Percentiles rank a stretch among this genome's conserved stretches.
Conservation (phyloP, 2,888 invertebrate genomes). For the Blastobasis adustella region DNA sequence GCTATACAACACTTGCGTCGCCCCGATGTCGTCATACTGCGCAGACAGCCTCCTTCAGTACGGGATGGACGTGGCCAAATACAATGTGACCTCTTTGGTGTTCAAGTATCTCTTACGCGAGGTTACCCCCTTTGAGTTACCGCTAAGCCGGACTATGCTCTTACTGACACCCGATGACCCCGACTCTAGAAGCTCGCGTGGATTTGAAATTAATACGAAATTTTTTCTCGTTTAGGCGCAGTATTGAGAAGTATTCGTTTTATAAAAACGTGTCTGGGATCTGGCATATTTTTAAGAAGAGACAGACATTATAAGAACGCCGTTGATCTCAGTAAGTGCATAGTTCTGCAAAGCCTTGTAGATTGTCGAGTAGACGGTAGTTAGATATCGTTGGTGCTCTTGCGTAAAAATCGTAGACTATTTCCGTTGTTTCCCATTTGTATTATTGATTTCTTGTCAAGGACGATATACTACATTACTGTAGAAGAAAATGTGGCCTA, state of each 20-base stretch:
- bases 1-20: conserved; percentile 57
- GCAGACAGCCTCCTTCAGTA: conserved; percentile 55
- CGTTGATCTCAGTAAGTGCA: conserved; percentile 57
- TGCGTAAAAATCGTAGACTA: too few relatives aligned
- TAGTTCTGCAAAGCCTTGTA: conserved; percentile 62
- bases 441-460: too few relatives aligned
- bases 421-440: too few relatives aligned
- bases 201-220: conserved; percentile 1
- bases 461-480: too few relatives aligned
- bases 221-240: conserved; percentile 32
- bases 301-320: conserved; percentile 26
- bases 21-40: conserved; percentile 60
- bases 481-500: too few relatives aligned
- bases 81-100: conserved; percentile 46
- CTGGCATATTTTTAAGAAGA: conserved; percentile 66
- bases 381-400: neutral
- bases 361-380: conserved; percentile 7
- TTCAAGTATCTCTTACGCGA: conserved; percentile 50
- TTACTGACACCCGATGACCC: conserved; percentile 30
- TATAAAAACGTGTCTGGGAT: conserved; percentile 66
- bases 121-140: conserved; percentile 30
- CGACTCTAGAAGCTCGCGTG: neutral
- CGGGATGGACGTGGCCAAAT: conserved; percentile 60
- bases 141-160: conserved; percentile 49
- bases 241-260: conserved; percentile 48